Evolutionary conservation across 2,888 invertebrate genomes (phyloP).

Genomic region (Mimachlamys varia): DNA sequence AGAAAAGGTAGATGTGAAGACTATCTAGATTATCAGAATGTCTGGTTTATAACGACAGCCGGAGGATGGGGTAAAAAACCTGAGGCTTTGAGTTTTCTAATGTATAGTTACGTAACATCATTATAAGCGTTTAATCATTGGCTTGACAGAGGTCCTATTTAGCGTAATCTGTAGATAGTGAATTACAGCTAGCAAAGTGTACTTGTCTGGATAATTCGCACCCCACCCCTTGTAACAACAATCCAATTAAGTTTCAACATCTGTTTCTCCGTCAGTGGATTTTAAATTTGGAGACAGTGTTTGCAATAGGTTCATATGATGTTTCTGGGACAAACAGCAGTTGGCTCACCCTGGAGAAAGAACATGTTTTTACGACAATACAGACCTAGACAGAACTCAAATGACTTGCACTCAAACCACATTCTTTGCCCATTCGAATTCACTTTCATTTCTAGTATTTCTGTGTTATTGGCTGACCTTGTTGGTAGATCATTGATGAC

Average conservation of each 20-base stretch:
- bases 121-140: background rate
- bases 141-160: background rate
- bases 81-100: background rate
- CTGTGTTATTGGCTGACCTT: too few species aligned
- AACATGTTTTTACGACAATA: too few species aligned
- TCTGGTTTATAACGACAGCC: background rate
- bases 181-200: background rate
- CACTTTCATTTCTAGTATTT: too few species aligned
- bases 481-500: too few species aligned
- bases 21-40: conserved; percentile 11
- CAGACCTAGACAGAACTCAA: too few species aligned
- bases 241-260: background rate
- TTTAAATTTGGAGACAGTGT: background rate
- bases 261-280: background rate
- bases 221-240: too few species aligned
- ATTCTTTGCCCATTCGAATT: too few species aligned
- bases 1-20: background rate
- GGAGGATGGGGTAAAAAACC: background rate
- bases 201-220: background rate
- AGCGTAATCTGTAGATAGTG: background rate
- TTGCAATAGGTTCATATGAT: too few species aligned
- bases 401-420: too few species aligned
- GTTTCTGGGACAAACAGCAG: too few species aligned
- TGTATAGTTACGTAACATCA: background rate
- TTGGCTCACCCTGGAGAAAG: too few species aligned